A percentile compares a stretch with the other conserved stretches of the same genome.
Evolutionary conservation across 2,888 invertebrate genomes (phyloP).

Genomic region (Himalopsyche japonica): DNA sequence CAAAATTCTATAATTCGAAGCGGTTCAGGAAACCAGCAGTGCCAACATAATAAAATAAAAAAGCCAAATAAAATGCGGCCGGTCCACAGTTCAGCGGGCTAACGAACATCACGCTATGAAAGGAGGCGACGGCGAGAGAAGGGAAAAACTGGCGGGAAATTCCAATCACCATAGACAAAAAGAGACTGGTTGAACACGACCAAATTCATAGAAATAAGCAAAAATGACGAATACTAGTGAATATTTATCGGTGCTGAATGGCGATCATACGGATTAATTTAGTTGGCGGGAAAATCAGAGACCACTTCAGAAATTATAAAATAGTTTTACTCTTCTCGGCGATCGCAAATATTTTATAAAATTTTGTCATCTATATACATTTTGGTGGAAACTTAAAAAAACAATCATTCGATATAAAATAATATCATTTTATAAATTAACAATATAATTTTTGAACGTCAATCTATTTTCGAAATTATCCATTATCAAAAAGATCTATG

Average conservation of each 20-base stretch:
- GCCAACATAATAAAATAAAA: slow-evolving; percentile 7
- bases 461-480: no score
- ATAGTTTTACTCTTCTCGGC: no score
- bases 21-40: neutral
- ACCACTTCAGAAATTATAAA: neutral
- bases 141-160: slow-evolving; percentile 9
- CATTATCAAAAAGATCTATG: neutral
- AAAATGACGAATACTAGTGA: slow-evolving; percentile 14
- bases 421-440: no score
- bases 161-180: slow-evolving; percentile 18
- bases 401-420: no score
- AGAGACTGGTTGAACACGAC: neutral
- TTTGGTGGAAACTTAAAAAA: no score
- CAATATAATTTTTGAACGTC: no score
- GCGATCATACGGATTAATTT: neutral
- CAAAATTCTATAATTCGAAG: slow-evolving; percentile 10
- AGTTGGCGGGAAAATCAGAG: neutral
- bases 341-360: no score
- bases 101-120: slow-evolving; percentile 3
- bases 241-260: slow-evolving; percentile 21
- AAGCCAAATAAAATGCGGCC: slow-evolving; percentile 8
- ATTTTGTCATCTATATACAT: no score
- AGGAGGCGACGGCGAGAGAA: neutral
- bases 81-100: slow-evolving; percentile 1
- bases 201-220: neutral